A percentile compares a stretch with the other conserved stretches of the same genome.
Evolutionary conservation across 2,888 invertebrate species (phyloP).

Genomic region (Athrips mouffetella): DNA sequence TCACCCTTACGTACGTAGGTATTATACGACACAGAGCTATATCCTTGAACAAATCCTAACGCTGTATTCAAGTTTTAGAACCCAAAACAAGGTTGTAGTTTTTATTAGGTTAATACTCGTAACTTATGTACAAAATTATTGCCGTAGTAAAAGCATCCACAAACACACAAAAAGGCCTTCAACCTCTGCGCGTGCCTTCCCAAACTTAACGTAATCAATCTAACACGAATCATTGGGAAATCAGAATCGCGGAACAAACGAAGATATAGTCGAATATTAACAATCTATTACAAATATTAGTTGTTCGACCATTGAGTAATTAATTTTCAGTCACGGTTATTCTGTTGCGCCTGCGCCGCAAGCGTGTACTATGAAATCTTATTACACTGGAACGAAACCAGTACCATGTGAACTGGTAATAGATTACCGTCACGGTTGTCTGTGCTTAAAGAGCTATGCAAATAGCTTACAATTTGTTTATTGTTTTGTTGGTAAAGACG

Average conservation of each 20-base stretch:
- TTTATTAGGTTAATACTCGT: too few relatives aligned
- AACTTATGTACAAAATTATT: too few relatives aligned
- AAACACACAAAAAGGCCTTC: not conserved
- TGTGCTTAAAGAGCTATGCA: slow-evolving; percentile 33
- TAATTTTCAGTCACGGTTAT: slow-evolving; percentile 58
- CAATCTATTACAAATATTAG: slow-evolving; percentile 51
- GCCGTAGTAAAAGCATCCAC: too few relatives aligned
- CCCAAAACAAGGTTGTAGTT: too few relatives aligned
- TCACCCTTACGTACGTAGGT: too few relatives aligned
- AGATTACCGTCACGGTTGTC: slow-evolving; percentile 46
- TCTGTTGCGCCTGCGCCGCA: slow-evolving; percentile 25
- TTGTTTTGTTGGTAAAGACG: slow-evolving; percentile 8
- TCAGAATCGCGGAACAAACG: slow-evolving; percentile 4
- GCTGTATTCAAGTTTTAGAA: too few relatives aligned
- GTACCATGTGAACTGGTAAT: slow-evolving; percentile 54
- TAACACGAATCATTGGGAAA: not conserved
- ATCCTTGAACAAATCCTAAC: too few relatives aligned
- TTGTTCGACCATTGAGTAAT: slow-evolving; percentile 40
- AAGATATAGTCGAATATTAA: slow-evolving; percentile 26
- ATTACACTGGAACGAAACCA: slow-evolving; percentile 52
- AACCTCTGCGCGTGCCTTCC: not conserved
- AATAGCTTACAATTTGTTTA: slow-evolving; percentile 26
- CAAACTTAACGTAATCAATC: not conserved
- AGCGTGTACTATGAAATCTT: slow-evolving; percentile 47
- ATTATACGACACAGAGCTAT: too few relatives aligned